Evolutionary conservation across 2,888 invertebrate species (phyloP).

Genomic region (Troides aeacus): DNA sequence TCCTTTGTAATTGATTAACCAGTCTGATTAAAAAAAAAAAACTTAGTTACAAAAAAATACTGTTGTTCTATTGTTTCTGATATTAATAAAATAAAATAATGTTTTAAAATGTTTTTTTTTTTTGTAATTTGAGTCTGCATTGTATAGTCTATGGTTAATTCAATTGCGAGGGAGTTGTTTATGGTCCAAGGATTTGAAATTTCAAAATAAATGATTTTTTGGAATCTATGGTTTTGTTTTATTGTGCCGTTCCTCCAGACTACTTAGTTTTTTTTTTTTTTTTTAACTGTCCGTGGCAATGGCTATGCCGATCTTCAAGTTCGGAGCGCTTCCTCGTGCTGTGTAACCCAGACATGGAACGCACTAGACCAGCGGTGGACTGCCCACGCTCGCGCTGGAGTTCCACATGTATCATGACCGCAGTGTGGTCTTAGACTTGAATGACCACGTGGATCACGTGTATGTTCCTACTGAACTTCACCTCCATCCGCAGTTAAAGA

Average conservation of each 20-base stretch:
- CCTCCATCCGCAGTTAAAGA: too few species aligned
- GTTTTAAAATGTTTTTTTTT: background rate
- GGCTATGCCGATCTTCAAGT: too few species aligned
- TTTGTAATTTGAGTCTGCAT: background rate
- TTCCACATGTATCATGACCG: too few species aligned
- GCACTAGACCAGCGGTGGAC: too few species aligned
- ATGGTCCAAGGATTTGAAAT: constrained; percentile 36
- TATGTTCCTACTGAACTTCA: too few species aligned
- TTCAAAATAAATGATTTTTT: constrained; percentile 34
- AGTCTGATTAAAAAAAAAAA: background rate
- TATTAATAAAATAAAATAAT: background rate
- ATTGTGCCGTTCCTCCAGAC: background rate
- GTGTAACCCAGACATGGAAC: too few species aligned
- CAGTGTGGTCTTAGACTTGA: too few species aligned
- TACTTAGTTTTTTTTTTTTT: too few species aligned
- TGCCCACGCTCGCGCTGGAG: too few species aligned
- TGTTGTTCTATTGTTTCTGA: background rate
- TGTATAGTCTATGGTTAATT: background rate
- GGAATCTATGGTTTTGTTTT: constrained; percentile 32
- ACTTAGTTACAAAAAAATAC: background rate
- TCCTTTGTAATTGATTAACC: background rate
- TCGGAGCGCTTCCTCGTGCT: too few species aligned
- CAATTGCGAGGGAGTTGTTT: constrained; percentile 9
- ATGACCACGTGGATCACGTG: too few species aligned
- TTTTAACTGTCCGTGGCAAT: too few species aligned